Evolutionary conservation across 2,888 invertebrate genomes (phyloP).

Genomic region (Dorcus parallelipipedus): DNA sequence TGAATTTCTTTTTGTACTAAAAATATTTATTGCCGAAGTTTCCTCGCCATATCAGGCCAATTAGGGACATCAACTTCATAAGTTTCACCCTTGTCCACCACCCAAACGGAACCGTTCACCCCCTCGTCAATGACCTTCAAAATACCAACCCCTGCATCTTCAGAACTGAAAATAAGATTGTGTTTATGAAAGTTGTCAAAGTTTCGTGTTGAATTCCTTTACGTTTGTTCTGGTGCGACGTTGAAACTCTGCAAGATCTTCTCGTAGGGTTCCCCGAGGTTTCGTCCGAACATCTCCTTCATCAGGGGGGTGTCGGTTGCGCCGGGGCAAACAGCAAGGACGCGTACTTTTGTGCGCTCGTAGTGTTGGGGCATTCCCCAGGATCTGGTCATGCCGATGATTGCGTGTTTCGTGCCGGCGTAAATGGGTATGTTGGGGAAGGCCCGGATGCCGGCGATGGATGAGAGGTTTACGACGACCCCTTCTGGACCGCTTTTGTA

Average conservation of each 20-base stretch:
- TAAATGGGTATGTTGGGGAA: conserved; percentile 11
- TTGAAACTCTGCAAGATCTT: neutral
- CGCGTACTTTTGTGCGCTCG: conserved; percentile 5
- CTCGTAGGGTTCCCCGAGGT: neutral
- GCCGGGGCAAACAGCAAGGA: conserved; percentile 12
- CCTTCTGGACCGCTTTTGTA: conserved; percentile 9
- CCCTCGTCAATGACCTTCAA: conserved; percentile 36
- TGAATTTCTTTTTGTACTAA: neutral
- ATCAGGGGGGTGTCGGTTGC: conserved; percentile 4
- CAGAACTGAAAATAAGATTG: conserved; percentile 24
- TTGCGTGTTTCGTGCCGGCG: conserved; percentile 13
- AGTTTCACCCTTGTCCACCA: conserved; percentile 45
- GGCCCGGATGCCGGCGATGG: conserved; percentile 10
- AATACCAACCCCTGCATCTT: conserved; percentile 33
- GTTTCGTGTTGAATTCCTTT: too few species aligned
- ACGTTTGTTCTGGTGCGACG: too few species aligned
- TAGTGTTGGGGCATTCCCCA: conserved; percentile 2
- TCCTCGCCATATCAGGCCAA: conserved; percentile 9
- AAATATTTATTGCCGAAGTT: neutral
- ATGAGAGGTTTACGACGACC: conserved; percentile 13
- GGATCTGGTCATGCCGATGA: conserved; percentile 9
- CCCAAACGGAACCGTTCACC: conserved; percentile 50
- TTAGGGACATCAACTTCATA: conserved; percentile 40
- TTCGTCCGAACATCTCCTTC: neutral
- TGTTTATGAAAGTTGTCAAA: too few species aligned